Percentiles rank a stretch among this genome's conserved stretches.
Conservation (phyloP, 64 coral and sea anemone species). For the Montipora efflorescens region DNA sequence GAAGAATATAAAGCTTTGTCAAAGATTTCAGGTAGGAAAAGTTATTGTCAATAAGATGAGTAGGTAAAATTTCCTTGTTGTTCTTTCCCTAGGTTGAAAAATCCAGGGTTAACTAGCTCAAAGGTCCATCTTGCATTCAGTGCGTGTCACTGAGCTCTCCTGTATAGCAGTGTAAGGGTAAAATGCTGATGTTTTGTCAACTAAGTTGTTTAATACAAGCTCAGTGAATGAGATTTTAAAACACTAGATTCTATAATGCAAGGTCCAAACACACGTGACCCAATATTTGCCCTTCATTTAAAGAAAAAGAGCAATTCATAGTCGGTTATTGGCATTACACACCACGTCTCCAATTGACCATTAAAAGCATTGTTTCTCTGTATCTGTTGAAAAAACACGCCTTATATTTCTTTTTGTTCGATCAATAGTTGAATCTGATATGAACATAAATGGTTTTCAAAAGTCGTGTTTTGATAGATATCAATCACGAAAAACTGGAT, state of each 20-base stretch:
- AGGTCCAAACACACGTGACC: too few species aligned
- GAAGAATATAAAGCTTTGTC: neutral
- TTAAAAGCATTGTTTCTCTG: neutral
- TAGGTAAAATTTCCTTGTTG: neutral
- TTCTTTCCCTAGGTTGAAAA: neutral
- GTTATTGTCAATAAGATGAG: neutral
- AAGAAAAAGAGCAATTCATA: neutral
- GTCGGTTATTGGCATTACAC: neutral
- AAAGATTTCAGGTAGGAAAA: constrained; percentile 11
- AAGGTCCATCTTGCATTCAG: too few species aligned
- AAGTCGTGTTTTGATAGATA: neutral
- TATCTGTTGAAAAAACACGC: constrained; percentile 18
- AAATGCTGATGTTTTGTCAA: neutral
- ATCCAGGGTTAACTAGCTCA: neutral
- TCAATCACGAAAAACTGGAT: neutral
- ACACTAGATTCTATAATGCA: neutral
- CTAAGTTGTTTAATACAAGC: neutral
- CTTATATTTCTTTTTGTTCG: neutral
- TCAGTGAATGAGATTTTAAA: neutral
- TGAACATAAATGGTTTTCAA: neutral
- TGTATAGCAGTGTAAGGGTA: too few species aligned
- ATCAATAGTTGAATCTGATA: neutral
- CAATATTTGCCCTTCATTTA: neutral
- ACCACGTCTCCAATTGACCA: neutral
- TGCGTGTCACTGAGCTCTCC: too few species aligned